A percentile compares a stretch with the other conserved stretches of the same genome.
These are phyloP conservation scores for honey bee (Apis mellifera) DNA, from an alignment of 1,140 invertebrate genomes.

Conservation along the genomic window Amel_HAv3.1 CM009943.2:7927501-7928000, in stretches of 20 bases:
- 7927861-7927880: background rate
- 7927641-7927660: slow-evolving; percentile 36
- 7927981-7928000: too few species aligned
- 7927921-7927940: background rate
- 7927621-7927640: slow-evolving; percentile 54
- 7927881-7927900: background rate
- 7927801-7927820: slow-evolving; percentile 58
- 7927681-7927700: slow-evolving; percentile 21
- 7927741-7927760: slow-evolving; percentile 54
- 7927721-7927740: slow-evolving; percentile 28
- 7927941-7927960: too few species aligned
- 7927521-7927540: slow-evolving; percentile 75
- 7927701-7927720: slow-evolving; percentile 25
- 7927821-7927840: slow-evolving; percentile 28
- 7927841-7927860: background rate
- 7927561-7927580: slow-evolving; percentile 75
- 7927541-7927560: slow-evolving; percentile 70
- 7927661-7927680: slow-evolving; percentile 35
- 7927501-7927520: slow-evolving; percentile 78
- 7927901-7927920: too few species aligned
- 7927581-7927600: slow-evolving; percentile 63
- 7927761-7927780: slow-evolving; percentile 61
- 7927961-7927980: too few species aligned
- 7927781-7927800: slow-evolving; percentile 49
- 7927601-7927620: slow-evolving; percentile 65